Percentiles rank a stretch among this genome's conserved stretches.
These are phyloP conservation scores for Anagrus nilaparvatae DNA, from an alignment of 1,140 invertebrate species.

Conservation along the genomic window DNA sequence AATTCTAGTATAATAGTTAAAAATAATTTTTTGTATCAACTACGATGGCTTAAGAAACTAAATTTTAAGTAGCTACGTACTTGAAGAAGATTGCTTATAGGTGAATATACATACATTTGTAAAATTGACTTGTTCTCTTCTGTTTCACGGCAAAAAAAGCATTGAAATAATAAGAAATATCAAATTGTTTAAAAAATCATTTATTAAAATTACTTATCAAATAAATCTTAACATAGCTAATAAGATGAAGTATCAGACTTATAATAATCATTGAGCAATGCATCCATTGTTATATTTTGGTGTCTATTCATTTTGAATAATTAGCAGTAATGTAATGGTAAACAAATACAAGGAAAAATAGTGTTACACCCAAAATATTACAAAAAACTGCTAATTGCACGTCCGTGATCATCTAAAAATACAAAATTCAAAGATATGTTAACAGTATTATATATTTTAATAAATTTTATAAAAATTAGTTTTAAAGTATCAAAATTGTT, in stretches of 20 bases:
- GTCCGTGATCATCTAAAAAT: slow-evolving; percentile 85
- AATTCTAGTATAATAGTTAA: no score
- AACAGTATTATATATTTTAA: background rate
- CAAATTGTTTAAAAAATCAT: slow-evolving; percentile 1
- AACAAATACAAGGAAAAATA: slow-evolving; percentile 89
- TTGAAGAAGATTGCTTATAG: no score
- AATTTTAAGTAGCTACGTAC: no score
- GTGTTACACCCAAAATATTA: slow-evolving; percentile 85
- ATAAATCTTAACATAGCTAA: background rate
- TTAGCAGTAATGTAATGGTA: slow-evolving; percentile 97
- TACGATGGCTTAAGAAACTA: no score
- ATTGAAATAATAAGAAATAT: background rate
- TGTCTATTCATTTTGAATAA: slow-evolving; percentile 46
- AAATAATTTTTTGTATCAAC: no score
- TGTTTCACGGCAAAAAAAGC: background rate
- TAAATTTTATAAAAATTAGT: no score
- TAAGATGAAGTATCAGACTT: background rate
- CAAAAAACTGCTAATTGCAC: slow-evolving; percentile 92
- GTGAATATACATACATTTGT: no score
- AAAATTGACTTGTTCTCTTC: no score
- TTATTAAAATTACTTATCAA: slow-evolving; percentile 1
- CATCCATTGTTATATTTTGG: slow-evolving; percentile 3
- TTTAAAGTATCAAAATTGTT: no score
- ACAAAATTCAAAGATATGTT: slow-evolving; percentile 15
- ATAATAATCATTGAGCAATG: background rate